Base-by-base conservation (phyloP, 2,888 invertebrate species). In the Xestia c-nigrum region DNA sequence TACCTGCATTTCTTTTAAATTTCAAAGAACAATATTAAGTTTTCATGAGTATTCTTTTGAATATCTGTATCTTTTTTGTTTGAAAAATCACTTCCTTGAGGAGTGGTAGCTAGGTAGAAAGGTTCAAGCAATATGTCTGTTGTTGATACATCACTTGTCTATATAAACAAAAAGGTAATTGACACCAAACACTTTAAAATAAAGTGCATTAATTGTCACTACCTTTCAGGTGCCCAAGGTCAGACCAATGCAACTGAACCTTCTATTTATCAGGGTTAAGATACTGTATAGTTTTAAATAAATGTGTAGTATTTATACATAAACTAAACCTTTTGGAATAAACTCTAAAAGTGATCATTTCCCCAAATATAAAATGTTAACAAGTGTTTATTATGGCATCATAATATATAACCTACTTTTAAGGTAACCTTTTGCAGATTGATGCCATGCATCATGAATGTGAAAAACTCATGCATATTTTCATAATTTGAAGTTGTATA, bases 381-480 rank as follows among this genome's bases (percentile, higher is more conserved):
- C 43, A 21, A 69, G 19, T 63, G 57, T n/a, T 74, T 52, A 65
- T 10, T 71, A 46, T 50, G 14, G 38, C 46, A 72, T 67, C 70
- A 74, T 50, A 31, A 2, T 31, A 74, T 50, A 66, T 83, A 76
- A 81, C 47, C 72, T 72, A 82, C n/a, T 72, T 72, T 47, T 19
- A 63, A 69, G 14, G 31, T 52, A 84, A 38, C 16, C 12, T 64
- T 67, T 71, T 52, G 46, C 12, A 38, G 47, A 46, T 24, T 21
- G 10, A 63, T 83, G 67, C 21, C 68, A 78, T 70, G 78, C 65
- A 86, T 66, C 74, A 85, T 86, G 63, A 66, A 78, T 83, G 68
- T 66, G 59, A 66, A 47, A 38, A 52, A 73, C 31, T 52, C 88
- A 87, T 87, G 87, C 85, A 76, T 43, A 19, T 66, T 66, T 61